Evolutionary conservation across 2,113 vertebrate species (phyloP), one percentile per base, ranked within the genome.

Genomic region (Lipophrys pholis): DNA sequence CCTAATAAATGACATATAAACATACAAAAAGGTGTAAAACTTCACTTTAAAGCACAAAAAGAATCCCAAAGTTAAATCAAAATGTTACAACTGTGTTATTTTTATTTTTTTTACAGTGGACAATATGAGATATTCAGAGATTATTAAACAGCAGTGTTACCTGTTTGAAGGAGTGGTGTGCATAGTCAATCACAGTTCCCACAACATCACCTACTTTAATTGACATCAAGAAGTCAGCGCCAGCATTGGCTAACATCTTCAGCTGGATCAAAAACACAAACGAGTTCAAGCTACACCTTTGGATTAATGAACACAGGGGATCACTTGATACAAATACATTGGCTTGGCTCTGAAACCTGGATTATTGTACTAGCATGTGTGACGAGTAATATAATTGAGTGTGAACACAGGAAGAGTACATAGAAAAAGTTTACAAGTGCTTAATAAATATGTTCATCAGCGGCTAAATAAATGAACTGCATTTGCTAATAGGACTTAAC

Each of bases 121-220:
- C 21, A 30, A 30, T 30, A 30, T 30, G 21, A 30, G 21, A 30
- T 30, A 4, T 30, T 2, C 21, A 30, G 21, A 30, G 21, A 30
- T 30, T 30, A 30, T 30, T 2, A 30, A 30, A 30, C 21, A 30
- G 21, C 21, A 16, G n/a, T 6, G 11, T 35, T 83, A 97, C 96
- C 95, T 96, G 95, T 45, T 85, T 93, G 77, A 94, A 96, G 21
- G 71, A 89, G 87, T 89, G 81, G 82, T 94, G 84, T 5, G 93
- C 95, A 0, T 93, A 96, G 86, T 96, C 95, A 0, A 96, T 90
- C 0, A 91, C 95, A 0, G 95, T 96, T 78, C 96, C 96, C 63
- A 94, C 51, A 0, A 76, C 89, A 21, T 90, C 87, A 0, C 21
- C 81, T 45, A 96, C 81, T 0, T 5, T 46, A 7, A 97, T 88